Evolutionary conservation across 1,140 invertebrate species (phyloP).

Genomic region (Bombus consobrinus): DNA sequence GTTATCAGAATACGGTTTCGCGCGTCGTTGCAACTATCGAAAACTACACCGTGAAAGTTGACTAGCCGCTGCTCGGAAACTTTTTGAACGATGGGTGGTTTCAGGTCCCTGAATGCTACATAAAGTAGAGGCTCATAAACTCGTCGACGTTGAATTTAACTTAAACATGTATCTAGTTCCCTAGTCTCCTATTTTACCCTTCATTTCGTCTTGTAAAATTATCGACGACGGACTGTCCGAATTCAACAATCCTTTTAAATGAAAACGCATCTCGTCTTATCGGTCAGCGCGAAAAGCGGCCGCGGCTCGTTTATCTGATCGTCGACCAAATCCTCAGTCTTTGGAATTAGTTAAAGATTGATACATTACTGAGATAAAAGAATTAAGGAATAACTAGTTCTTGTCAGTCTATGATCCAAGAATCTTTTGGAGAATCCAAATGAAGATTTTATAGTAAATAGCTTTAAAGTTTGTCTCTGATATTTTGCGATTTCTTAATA

Average conservation of each 20-base stretch:
- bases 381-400: background rate
- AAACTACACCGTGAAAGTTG: slow-evolving; percentile 61
- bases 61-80: slow-evolving; percentile 56
- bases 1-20: slow-evolving; percentile 58
- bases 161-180: slow-evolving; percentile 36
- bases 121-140: slow-evolving; percentile 52
- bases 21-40: slow-evolving; percentile 58
- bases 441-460: background rate
- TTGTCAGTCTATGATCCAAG: background rate
- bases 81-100: slow-evolving; percentile 66
- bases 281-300: background rate
- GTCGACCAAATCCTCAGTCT: background rate
- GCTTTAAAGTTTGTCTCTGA: no score
- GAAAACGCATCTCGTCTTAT: background rate
- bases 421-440: no score
- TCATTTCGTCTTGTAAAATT: background rate
- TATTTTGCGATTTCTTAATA: no score
- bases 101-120: slow-evolving; percentile 55
- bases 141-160: slow-evolving; percentile 34
- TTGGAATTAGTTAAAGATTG: background rate
- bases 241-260: background rate
- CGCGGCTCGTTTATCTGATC: background rate
- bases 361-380: background rate
- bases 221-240: background rate
- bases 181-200: background rate